Evolutionary conservation across 2,888 invertebrate genomes (phyloP).

Genomic region (Abrostola triplasia): DNA sequence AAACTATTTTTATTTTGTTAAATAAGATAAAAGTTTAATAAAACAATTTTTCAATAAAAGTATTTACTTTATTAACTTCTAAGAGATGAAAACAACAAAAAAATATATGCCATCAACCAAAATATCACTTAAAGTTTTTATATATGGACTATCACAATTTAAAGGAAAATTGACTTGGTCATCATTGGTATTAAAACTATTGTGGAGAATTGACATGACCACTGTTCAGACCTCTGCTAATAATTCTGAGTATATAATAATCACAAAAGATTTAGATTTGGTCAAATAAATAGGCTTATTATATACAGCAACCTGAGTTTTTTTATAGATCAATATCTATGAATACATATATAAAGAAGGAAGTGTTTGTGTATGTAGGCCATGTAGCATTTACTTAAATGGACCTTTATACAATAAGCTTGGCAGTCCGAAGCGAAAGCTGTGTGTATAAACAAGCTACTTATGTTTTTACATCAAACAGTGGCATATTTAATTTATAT

Average conservation of each 20-base stretch:
- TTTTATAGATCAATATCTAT: neutral
- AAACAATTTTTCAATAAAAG: slow-evolving; percentile 73
- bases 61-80: slow-evolving; percentile 75
- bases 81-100: slow-evolving; percentile 82
- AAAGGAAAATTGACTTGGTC: slow-evolving; percentile 74
- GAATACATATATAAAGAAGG: slow-evolving; percentile 1
- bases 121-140: slow-evolving; percentile 78
- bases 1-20: slow-evolving; percentile 35
- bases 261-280: slow-evolving; percentile 22
- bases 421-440: too few relatives aligned
- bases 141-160: slow-evolving; percentile 80
- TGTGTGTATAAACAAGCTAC: too few relatives aligned
- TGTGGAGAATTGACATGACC: slow-evolving; percentile 56
- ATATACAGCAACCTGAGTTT: slow-evolving; percentile 23
- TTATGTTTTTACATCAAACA: too few relatives aligned
- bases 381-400: too few relatives aligned
- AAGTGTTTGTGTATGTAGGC: slow-evolving; percentile 12
- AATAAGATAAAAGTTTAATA: slow-evolving; percentile 55
- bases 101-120: slow-evolving; percentile 81
- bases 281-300: slow-evolving; percentile 34
- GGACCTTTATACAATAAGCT: too few relatives aligned
- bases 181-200: slow-evolving; percentile 45
- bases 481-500: too few relatives aligned
- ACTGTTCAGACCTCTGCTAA: slow-evolving; percentile 29
- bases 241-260: slow-evolving; percentile 28